Evolutionary conservation across 2,888 invertebrate genomes (phyloP), one percentile per base, ranked within the genome.

Genomic region (Phoenoteleia sp.): DNA sequence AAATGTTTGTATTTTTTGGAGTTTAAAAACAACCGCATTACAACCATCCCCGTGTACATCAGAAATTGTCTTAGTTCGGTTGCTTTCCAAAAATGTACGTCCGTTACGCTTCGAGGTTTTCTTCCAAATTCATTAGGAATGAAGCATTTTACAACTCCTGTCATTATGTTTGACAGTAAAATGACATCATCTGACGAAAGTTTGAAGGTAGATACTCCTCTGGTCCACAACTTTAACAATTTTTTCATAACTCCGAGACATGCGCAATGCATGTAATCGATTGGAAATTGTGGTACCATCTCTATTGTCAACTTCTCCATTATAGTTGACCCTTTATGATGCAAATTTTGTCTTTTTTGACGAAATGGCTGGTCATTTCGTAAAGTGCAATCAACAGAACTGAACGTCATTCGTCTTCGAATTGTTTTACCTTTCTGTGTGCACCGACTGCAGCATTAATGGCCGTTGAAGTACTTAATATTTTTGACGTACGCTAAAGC

Each of bases 11-110:
- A 39, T n/a, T n/a, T 39, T 3, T 13, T 39, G 3, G 39, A n/a
- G n/a, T n/a, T 39, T n/a, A 39, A n/a, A 39, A 39, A 39, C 2
- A 39, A 7, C 3, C 39, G 39, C 39, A 39, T 39, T 39, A 39
- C 39, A n/a, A 39, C 39, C 39, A 39, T 39, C 0, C 39, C 39
- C n/a, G 39, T 39, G n/a, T 39, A 39, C 39, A 39, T 39, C 7
- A 39, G 7, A 39, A 39, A 39, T 5, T 39, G 39, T 39, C 39
- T 77, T 15, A 86, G 76, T 47, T 90, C 88, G 9, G 89, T 90
- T 9, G 87, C 88, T 69, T 89, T 89, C 39, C 39, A 89, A 60
- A 86, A 86, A 11, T 71, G 77, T 64, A 36, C 15, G 2, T 36
- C 17, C 2, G 4, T 9, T 3, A 60, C 7, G 23, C 21, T 36